Percentiles rank a stretch among this genome's conserved stretches.
phyloP scores from a whole-genome alignment of 2,888 invertebrate genomes.

The Keiferia lycopersicella region DNA sequence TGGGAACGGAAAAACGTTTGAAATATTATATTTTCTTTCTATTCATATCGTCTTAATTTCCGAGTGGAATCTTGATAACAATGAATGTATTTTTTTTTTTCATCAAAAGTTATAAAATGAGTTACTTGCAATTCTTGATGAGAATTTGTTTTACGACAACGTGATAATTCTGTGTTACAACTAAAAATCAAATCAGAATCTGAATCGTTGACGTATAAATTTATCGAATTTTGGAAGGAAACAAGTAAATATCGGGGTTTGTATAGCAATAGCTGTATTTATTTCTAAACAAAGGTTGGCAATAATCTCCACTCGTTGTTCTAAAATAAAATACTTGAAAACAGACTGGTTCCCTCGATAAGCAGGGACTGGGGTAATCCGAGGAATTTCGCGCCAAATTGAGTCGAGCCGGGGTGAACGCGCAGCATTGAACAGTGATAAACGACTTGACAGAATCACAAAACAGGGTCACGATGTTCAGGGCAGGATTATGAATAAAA shows the following conservation, averaged over 20 bases:
- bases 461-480: neutral
- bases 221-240: no score
- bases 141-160: no score
- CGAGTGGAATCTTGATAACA: neutral
- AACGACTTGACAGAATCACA: conserved; percentile 2
- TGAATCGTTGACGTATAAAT: no score
- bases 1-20: conserved; percentile 11
- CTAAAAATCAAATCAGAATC: no score
- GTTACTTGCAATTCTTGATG: no score
- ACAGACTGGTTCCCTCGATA: conserved; percentile 5
- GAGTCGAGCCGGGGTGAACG: conserved; percentile 6
- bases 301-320: neutral
- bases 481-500: neutral
- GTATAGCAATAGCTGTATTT: neutral
- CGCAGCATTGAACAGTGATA: conserved; percentile 8
- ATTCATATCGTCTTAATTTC: neutral
- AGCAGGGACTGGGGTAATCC: conserved; percentile 10
- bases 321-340: conserved; percentile 16
- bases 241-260: no score
- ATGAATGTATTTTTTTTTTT: no score
- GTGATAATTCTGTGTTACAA: no score
- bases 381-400: conserved; percentile 10
- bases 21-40: conserved; percentile 12
- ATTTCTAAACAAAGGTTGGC: neutral
- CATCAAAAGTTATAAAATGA: no score